Conservation (phyloP, 1,140 invertebrate genomes). For the Drosophila repletoides region DNA sequence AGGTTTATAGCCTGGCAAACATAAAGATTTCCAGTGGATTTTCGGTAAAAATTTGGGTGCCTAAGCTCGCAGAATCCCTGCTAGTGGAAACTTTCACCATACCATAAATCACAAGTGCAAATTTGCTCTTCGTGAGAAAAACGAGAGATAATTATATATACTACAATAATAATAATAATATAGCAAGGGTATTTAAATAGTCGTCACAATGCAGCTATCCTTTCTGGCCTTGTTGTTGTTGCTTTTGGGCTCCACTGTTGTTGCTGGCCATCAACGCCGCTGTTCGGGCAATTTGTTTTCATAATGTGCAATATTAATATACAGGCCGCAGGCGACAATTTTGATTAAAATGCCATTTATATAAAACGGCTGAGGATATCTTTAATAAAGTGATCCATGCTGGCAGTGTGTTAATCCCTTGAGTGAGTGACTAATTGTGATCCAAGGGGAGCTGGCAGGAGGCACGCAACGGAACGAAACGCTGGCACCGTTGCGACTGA, state of each 20-base stretch:
- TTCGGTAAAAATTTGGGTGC: too few relatives aligned
- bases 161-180: too few relatives aligned
- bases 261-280: constrained; percentile 52
- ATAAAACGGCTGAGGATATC: constrained; percentile 12
- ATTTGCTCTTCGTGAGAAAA: too few relatives aligned
- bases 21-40: too few relatives aligned
- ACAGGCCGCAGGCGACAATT: constrained; percentile 67
- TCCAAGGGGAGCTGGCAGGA: constrained; percentile 7
- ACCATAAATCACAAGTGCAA: too few relatives aligned
- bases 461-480: constrained; percentile 8
- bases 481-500: constrained; percentile 24
- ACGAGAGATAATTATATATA: too few relatives aligned
- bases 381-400: constrained; percentile 62
- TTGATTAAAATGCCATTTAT: constrained; percentile 80
- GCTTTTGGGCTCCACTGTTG: neutral
- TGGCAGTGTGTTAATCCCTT: constrained; percentile 33
- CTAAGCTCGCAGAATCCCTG: too few relatives aligned
- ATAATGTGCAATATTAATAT: constrained; percentile 63
- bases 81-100: too few relatives aligned
- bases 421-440: constrained; percentile 59
- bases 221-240: constrained; percentile 23
- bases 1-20: too few relatives aligned
- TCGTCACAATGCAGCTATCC: too few relatives aligned
- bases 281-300: constrained; percentile 60
- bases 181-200: too few relatives aligned